These are phyloP conservation scores for Leucania comma DNA, from an alignment of 2,888 invertebrate genomes.

Conservation along the genomic window DNA sequence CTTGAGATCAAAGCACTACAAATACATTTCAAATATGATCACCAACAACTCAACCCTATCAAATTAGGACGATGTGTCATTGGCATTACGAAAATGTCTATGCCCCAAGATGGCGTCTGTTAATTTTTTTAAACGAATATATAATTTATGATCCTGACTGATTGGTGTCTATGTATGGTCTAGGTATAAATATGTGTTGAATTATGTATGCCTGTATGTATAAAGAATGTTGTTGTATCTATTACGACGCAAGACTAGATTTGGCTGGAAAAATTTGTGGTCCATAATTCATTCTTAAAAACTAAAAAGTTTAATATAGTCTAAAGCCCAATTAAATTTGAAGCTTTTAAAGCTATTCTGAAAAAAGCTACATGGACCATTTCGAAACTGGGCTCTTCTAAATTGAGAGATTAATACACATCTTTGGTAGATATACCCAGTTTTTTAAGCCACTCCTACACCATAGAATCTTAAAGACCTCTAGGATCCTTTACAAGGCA, in stretches of 20 bases:
- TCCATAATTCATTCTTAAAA: background rate
- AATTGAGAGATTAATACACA: background rate
- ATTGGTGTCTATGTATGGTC: conserved; percentile 60
- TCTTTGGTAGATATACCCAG: background rate
- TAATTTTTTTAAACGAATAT: conserved; percentile 51
- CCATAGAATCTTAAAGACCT: conserved; percentile 20
- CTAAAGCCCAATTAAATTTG: background rate
- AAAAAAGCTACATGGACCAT: too few species aligned
- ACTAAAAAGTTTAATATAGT: background rate
- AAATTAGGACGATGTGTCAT: conserved; percentile 64
- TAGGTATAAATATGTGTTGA: conserved; percentile 50
- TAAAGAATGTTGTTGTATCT: conserved; percentile 34
- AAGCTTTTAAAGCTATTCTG: background rate
- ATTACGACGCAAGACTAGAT: conserved; percentile 7
- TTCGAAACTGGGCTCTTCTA: background rate
- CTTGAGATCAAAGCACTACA: background rate
- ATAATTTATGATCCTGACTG: conserved; percentile 61
- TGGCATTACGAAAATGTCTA: conserved; percentile 72
- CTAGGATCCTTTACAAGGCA: conserved; percentile 12
- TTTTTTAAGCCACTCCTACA: background rate
- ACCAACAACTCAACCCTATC: conserved; percentile 45
- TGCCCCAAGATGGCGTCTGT: conserved; percentile 69
- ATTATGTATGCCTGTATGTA: conserved; percentile 47
- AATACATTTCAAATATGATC: background rate
- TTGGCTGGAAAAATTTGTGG: background rate